Percentiles rank a stretch among this genome's conserved stretches.
Evolutionary conservation across 2,113 vertebrate genomes (phyloP).

Genomic region (Campylomormyrus numenius): DNA sequence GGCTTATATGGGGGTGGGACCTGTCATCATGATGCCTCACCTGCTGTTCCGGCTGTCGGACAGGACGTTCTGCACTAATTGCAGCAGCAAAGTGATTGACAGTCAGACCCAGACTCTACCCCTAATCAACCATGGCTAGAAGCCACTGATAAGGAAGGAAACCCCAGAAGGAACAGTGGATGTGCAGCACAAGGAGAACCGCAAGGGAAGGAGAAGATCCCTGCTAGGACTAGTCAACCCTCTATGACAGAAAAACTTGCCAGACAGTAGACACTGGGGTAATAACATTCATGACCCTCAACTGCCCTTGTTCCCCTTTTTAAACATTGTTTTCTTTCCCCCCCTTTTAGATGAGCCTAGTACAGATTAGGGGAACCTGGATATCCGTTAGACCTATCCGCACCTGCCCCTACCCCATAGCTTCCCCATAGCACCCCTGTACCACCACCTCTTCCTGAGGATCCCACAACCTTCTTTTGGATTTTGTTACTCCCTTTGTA

Average conservation of each 20-base stretch:
- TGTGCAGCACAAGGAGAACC: not conserved
- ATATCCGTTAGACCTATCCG: not conserved
- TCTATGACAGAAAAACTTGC: not conserved
- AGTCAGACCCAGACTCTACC: not conserved
- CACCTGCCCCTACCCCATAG: not conserved
- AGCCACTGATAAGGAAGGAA: not conserved
- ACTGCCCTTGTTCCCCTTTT: not conserved
- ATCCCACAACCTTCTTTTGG: not conserved
- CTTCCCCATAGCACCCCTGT: not conserved
- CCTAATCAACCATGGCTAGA: not conserved
- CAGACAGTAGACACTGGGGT: not conserved
- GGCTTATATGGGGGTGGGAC: not conserved
- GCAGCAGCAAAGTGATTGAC: not conserved
- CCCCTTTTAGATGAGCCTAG: not conserved
- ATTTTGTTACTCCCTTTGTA: not conserved
- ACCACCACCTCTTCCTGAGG: not conserved
- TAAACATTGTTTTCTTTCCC: not conserved
- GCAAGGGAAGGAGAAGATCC: not conserved
- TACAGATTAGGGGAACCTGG: not conserved
- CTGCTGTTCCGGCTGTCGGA: not conserved
- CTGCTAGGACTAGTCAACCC: not conserved
- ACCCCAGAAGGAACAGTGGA: not conserved
- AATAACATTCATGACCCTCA: not conserved
- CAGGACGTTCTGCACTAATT: not conserved
- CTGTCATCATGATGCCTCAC: not conserved